These are phyloP conservation scores for Dolomedes plantarius DNA, from an alignment of 2,888 invertebrate genomes.

Conservation along the genomic window DNA sequence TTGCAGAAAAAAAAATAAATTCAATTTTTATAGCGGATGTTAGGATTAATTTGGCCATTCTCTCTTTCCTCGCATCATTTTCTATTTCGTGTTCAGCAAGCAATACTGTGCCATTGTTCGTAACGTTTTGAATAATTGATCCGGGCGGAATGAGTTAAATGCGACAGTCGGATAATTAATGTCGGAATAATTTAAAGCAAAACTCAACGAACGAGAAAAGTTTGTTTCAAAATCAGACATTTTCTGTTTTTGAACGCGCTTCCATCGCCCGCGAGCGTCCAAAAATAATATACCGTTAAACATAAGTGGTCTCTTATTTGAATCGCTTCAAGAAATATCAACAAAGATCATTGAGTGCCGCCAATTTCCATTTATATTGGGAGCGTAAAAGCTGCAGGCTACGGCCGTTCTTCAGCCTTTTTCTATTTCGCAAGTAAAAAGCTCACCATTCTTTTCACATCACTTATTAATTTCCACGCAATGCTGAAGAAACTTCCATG, in stretches of 20 bases:
- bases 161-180: conserved; percentile 8
- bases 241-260: conserved; percentile 15
- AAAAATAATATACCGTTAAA: conserved; percentile 32
- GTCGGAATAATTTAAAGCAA: conserved; percentile 38
- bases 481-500: conserved; percentile 22
- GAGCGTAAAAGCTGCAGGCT: conserved; percentile 31
- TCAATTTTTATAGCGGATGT: too few relatives aligned
- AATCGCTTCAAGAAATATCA: conserved; percentile 50
- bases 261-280: neutral
- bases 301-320: conserved; percentile 46
- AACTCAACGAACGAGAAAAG: conserved; percentile 17
- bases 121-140: conserved; percentile 5
- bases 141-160: conserved; percentile 1
- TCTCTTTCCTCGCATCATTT: neutral
- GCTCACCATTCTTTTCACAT: conserved; percentile 18
- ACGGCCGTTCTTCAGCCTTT: conserved; percentile 22
- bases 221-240: conserved; percentile 5
- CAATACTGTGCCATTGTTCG: neutral
- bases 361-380: conserved; percentile 68
- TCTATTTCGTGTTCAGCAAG: too few relatives aligned
- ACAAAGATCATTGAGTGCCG: conserved; percentile 45
- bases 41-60: neutral
- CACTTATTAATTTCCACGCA: conserved; percentile 57
- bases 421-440: conserved; percentile 24
- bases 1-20: too few relatives aligned